These are phyloP conservation scores for Autographa gamma DNA, from an alignment of 2,888 invertebrate species.

Conservation along the genomic window DNA sequence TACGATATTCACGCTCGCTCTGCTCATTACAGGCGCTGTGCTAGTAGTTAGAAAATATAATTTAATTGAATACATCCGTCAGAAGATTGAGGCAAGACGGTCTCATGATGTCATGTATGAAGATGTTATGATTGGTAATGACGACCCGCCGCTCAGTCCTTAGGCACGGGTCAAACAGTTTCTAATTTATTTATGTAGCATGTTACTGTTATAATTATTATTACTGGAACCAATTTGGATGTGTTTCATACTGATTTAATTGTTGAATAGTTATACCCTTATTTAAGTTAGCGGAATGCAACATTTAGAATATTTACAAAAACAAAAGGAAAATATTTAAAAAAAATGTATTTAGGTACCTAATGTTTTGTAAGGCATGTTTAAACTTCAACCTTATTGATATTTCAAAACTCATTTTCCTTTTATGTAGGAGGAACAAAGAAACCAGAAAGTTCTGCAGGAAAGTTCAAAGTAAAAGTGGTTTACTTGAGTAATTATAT, in stretches of 20 bases:
- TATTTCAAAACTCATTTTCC: neutral
- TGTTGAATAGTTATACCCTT: neutral
- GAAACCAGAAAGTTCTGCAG: too few species aligned
- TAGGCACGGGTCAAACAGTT: slow-evolving; percentile 62
- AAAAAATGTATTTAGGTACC: neutral
- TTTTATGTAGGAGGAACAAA: neutral
- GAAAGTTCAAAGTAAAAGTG: too few species aligned
- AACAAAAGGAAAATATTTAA: slow-evolving; percentile 20
- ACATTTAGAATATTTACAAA: too few species aligned
- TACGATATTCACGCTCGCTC: slow-evolving; percentile 78
- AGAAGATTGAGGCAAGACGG: slow-evolving; percentile 79
- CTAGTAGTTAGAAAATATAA: slow-evolving; percentile 84
- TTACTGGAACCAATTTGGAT: slow-evolving; percentile 39
- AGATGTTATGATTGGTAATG: slow-evolving; percentile 88
- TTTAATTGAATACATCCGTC: slow-evolving; percentile 79
- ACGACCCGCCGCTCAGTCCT: slow-evolving; percentile 85
- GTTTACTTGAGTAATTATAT: too few species aligned
- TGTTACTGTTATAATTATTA: slow-evolving; percentile 53
- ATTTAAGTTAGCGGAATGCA: neutral
- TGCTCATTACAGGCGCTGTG: slow-evolving; percentile 78
- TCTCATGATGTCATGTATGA: slow-evolving; percentile 85
- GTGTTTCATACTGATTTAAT: slow-evolving; percentile 37
- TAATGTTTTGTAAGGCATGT: slow-evolving; percentile 12
- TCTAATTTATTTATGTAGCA: slow-evolving; percentile 59
- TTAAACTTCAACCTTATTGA: neutral